Percentiles rank a stretch among this genome's conserved stretches.
phyloP scores from a whole-genome alignment of 2,888 invertebrate genomes.

The Dexiosoma caninum region DNA sequence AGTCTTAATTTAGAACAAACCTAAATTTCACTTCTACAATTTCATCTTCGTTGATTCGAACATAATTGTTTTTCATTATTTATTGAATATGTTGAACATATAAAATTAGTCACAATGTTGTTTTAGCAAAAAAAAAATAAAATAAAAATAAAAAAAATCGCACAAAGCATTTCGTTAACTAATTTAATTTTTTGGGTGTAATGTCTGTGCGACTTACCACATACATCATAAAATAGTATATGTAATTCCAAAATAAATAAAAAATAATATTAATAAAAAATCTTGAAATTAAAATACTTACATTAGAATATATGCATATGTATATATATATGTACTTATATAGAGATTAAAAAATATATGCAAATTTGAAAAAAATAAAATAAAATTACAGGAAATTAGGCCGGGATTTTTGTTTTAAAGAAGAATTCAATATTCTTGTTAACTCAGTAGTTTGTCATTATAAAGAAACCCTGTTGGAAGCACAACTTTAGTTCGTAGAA shows the following conservation, averaged over 20 bases:
- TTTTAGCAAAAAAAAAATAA: slow-evolving; percentile 44
- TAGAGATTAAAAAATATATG: slow-evolving; percentile 55
- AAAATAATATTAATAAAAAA: slow-evolving; percentile 23
- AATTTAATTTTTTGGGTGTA: slow-evolving; percentile 71
- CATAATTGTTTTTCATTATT: neutral
- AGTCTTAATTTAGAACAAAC: neutral
- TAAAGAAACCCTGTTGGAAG: slow-evolving; percentile 73
- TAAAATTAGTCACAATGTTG: slow-evolving; percentile 54
- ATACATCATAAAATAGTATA: neutral
- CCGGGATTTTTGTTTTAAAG: slow-evolving; percentile 70
- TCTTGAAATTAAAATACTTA: slow-evolving; percentile 53
- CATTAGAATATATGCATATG: slow-evolving; percentile 13
- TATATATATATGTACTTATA: neutral
- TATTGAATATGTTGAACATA: slow-evolving; percentile 41
- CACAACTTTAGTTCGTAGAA: slow-evolving; percentile 70
- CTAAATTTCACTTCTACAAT: neutral
- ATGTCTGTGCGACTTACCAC: slow-evolving; percentile 69
- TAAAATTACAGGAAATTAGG: slow-evolving; percentile 75
- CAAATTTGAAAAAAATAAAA: slow-evolving; percentile 45
- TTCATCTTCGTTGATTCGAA: neutral
- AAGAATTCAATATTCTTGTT: neutral
- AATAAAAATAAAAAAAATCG: slow-evolving; percentile 51
- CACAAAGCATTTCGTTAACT: slow-evolving; percentile 45
- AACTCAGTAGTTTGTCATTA: slow-evolving; percentile 3
- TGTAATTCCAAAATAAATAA: slow-evolving; percentile 5